Evolutionary conservation across 2,797 vertebrate species (phyloP).

Genomic region (Masticophis lateralis): DNA sequence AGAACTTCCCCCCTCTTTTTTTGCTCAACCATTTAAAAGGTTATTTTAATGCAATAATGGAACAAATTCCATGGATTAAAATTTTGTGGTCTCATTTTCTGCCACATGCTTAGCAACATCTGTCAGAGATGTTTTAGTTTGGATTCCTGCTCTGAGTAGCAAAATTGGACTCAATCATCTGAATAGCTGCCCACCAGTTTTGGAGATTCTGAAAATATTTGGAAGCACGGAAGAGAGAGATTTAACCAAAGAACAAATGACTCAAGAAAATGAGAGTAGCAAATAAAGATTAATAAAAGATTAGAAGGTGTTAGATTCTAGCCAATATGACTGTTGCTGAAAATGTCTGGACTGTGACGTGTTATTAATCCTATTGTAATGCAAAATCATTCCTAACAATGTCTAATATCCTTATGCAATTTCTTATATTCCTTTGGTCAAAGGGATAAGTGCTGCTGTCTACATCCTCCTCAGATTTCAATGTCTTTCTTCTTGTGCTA

Average conservation of each 20-base stretch:
- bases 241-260: neutral
- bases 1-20: neutral
- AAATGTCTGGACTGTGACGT: neutral
- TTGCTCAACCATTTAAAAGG: neutral
- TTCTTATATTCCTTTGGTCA: neutral
- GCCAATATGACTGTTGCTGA: neutral
- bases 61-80: neutral
- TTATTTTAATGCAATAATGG: neutral
- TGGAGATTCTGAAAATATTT: neutral
- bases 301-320: neutral
- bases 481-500: neutral
- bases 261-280: neutral
- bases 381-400: neutral
- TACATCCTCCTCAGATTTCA: neutral
- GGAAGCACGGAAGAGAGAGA: accelerated
- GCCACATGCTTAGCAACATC: accelerated
- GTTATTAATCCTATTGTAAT: neutral
- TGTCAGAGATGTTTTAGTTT: neutral
- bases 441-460: neutral
- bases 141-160: neutral
- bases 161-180: neutral
- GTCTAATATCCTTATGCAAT: neutral
- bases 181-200: neutral
- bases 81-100: conserved; percentile 7
- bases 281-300: neutral